phyloP scores from a whole-genome alignment of 2,113 vertebrate genomes.

The Cryptotis parvus region DNA sequence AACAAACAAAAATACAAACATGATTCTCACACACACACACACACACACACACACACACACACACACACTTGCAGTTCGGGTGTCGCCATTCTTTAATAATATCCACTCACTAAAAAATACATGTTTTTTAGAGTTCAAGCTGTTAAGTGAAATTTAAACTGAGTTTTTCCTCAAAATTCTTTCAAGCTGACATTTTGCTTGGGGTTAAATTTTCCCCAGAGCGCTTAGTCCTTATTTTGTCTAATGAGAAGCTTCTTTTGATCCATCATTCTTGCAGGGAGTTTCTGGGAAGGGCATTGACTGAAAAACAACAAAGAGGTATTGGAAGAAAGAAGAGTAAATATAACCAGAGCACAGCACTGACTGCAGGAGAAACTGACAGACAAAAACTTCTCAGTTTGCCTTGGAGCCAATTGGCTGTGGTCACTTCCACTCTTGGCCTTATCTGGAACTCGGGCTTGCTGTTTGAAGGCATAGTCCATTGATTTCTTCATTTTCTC shows the following conservation, averaged over 20 bases:
- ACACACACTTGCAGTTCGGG: neutral
- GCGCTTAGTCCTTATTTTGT: neutral
- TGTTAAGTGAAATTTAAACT: neutral
- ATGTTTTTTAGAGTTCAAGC: neutral
- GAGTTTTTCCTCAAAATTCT: neutral
- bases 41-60: neutral
- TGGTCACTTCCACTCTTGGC: neutral
- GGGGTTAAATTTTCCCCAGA: neutral
- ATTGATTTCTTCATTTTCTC: slow-evolving; percentile 48
- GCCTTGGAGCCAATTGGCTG: neutral
- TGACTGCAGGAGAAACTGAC: slow-evolving; percentile 40
- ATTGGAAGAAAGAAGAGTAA: neutral
- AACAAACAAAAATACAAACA: too few species aligned
- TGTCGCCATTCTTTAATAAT: slow-evolving; percentile 17
- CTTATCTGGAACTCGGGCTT: slow-evolving; percentile 32
- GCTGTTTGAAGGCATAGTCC: slow-evolving; percentile 2
- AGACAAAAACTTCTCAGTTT: neutral
- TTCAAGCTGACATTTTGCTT: neutral
- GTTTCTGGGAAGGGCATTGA: neutral
- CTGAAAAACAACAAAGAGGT: slow-evolving; percentile 10
- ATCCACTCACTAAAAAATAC: neutral
- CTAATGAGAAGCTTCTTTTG: neutral
- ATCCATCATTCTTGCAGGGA: neutral
- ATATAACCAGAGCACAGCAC: neutral
- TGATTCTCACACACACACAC: too few species aligned